These are phyloP conservation scores for Ormyrus labotus DNA, from an alignment of 2,888 invertebrate species.

Conservation along the genomic window DNA sequence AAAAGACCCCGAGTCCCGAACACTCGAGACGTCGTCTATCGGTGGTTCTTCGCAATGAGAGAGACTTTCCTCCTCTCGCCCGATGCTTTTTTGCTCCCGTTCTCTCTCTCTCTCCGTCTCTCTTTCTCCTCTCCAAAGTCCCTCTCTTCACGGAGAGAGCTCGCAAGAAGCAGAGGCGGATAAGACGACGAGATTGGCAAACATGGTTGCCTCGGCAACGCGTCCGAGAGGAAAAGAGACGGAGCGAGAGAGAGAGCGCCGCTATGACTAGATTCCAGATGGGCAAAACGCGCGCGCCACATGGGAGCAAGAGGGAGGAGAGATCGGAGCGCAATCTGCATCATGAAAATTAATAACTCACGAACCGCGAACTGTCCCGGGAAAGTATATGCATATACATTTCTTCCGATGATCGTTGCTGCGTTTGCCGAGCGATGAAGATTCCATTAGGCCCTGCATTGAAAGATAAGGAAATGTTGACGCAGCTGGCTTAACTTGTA, in stretches of 20 bases:
- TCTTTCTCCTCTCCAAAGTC: conserved; percentile 13
- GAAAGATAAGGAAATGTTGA: no score
- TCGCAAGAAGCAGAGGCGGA: conserved; percentile 30
- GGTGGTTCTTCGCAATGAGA: conserved; percentile 21
- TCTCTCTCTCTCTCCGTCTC: not conserved
- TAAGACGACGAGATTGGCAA: conserved; percentile 54
- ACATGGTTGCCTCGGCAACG: conserved; percentile 58
- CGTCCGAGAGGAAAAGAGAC: conserved; percentile 37
- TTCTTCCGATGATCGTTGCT: not conserved
- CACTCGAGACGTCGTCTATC: conserved; percentile 43
- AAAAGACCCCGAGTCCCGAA: conserved; percentile 15
- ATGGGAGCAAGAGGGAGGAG: conserved; percentile 1
- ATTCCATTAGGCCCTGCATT: no score
- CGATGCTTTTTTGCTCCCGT: conserved; percentile 5
- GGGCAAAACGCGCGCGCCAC: conserved; percentile 43
- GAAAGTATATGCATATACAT: not conserved
- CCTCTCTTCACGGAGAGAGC: conserved; percentile 15
- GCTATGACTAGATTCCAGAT: conserved; percentile 6
- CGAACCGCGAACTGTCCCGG: not conserved
- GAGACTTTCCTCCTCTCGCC: conserved; percentile 38
- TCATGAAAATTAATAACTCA: conserved; percentile 53
- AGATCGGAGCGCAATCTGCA: conserved; percentile 12
- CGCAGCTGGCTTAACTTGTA: no score
- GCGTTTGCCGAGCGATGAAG: not conserved
- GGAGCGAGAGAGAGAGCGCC: conserved; percentile 17